These are phyloP conservation scores for Drosophila cognata DNA, from an alignment of 2,888 invertebrate genomes.

Conservation along the genomic window DNA sequence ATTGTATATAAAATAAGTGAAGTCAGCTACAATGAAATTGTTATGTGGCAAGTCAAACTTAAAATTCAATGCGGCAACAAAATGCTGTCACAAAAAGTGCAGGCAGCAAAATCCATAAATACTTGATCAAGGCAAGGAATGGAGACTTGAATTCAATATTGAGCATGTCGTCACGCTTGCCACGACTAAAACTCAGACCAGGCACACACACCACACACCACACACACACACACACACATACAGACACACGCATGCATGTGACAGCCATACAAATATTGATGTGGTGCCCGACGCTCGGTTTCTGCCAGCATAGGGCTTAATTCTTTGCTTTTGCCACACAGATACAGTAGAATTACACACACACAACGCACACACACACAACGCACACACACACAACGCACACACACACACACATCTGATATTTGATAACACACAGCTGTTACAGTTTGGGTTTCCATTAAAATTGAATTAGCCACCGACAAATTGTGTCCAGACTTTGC, in stretches of 20 bases:
- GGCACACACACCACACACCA: constrained; percentile 4
- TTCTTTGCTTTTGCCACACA: constrained; percentile 27
- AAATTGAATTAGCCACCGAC: constrained; percentile 47
- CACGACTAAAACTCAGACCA: constrained; percentile 10
- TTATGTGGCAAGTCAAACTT: not conserved
- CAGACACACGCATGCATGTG: constrained; percentile 8
- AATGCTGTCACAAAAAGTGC: constrained; percentile 20
- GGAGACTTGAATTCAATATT: constrained; percentile 47
- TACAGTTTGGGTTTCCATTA: constrained; percentile 60
- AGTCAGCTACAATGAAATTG: not conserved
- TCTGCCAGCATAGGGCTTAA: constrained; percentile 24
- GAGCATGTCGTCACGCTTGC: constrained; percentile 41
- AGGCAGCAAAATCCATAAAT: constrained; percentile 22
- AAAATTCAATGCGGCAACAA: constrained; percentile 15
- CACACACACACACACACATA: constrained; percentile 11
- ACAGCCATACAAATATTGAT: constrained; percentile 59
- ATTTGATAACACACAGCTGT: constrained; percentile 51
- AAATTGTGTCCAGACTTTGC: constrained; percentile 29
- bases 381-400: too few relatives aligned
- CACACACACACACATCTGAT: constrained; percentile 13
- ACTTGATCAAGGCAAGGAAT: constrained; percentile 10
- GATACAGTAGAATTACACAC: constrained; percentile 1
- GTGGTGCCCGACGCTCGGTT: constrained; percentile 29
- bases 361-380: constrained; percentile 8
- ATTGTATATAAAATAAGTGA: not conserved